phyloP scores from a whole-genome alignment of 2,797 vertebrate genomes.

The Vespertilio murinus region DNA sequence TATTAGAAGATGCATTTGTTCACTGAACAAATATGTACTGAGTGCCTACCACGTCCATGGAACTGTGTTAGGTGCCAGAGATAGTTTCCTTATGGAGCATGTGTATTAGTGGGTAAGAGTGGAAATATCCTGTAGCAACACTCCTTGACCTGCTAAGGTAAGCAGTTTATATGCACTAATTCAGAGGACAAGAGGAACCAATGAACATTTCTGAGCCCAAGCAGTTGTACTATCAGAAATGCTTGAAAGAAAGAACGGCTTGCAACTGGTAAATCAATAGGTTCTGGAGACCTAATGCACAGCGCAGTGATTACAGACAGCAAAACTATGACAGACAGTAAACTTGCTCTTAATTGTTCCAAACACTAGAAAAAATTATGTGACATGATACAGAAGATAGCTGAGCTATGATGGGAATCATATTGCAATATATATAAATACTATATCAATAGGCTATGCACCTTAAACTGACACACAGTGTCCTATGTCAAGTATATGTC shows the following conservation, averaged over 20 bases:
- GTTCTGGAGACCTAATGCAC: not conserved
- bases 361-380: not conserved
- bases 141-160: not conserved
- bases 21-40: not conserved
- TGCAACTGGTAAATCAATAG: not conserved
- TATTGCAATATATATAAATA: not conserved
- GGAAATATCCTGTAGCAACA: not conserved
- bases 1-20: not conserved
- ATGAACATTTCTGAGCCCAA: not conserved
- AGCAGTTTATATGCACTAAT: not conserved
- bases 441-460: not conserved
- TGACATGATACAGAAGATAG: not conserved
- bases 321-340: not conserved
- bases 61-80: not conserved
- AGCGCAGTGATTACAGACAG: not conserved
- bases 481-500: not conserved
- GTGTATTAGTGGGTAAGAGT: not conserved
- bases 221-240: not conserved
- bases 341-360: not conserved
- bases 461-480: not conserved
- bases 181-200: not conserved
- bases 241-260: not conserved
- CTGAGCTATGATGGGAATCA: not conserved
- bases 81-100: not conserved
- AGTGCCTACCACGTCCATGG: not conserved